Evolutionary conservation across 2,113 vertebrate species (phyloP).

Genomic region (Lophura nycthemera): DNA sequence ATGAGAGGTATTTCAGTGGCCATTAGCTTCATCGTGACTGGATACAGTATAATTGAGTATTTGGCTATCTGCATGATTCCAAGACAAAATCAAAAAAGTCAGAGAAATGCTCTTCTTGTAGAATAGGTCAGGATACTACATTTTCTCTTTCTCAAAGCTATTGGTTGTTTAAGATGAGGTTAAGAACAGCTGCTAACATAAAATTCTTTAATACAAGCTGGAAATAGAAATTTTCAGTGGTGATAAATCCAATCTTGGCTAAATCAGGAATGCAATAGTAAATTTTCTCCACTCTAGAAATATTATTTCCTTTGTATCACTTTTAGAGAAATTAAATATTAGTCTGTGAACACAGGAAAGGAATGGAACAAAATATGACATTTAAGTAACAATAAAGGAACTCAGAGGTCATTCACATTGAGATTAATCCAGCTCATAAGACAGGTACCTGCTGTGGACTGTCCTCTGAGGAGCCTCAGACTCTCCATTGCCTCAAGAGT

Average conservation of each 20-base stretch:
- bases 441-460: background rate
- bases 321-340: background rate
- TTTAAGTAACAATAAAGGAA: background rate
- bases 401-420: background rate
- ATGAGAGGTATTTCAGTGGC: slow-evolving; percentile 59
- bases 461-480: background rate
- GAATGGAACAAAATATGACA: background rate
- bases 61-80: slow-evolving; percentile 62
- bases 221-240: background rate
- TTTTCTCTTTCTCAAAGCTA: background rate
- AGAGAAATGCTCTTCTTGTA: background rate
- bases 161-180: background rate
- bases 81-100: background rate
- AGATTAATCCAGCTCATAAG: background rate
- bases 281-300: background rate
- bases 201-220: background rate
- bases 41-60: slow-evolving; percentile 64
- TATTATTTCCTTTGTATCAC: background rate
- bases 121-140: background rate
- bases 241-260: background rate
- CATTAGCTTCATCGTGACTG: slow-evolving; percentile 71
- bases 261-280: background rate
- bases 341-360: background rate
- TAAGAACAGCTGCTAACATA: background rate
- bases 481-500: background rate